Evolutionary conservation across 2,888 invertebrate species (phyloP), one percentile per base, ranked within the genome.

Genomic region (Scaptomyza reducta): DNA sequence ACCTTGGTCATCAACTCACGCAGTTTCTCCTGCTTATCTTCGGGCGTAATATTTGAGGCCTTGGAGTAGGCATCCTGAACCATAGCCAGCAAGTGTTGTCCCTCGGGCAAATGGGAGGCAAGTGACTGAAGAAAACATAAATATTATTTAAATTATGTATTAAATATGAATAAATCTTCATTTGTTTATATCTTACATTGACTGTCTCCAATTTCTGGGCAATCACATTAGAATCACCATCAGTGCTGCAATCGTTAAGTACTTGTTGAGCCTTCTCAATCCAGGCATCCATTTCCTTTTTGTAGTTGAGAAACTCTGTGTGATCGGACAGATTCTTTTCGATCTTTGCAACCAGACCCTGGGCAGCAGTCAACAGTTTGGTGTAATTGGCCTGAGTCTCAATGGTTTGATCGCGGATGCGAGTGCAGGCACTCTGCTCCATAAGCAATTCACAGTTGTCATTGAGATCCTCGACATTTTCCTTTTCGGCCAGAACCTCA

Each of bases 311-410:
- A 91, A 98, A 97, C 89, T 98, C 97, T 0, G 96, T 97, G 88
- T 97, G 97, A 90, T 98, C 97, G 0, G 96, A 96, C 0, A 98
- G 92, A 90, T 96, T 97, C 92, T 97, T 97, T 90, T 98, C 97
- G 11, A 97, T 95, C 89, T 96, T 96, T 1, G 96, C 95, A 18
- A 97, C 95, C 41, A 97, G 92, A 62, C 94, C 95, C 93, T 97
- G 97, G 29, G 95, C 95, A 70, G 94, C 94, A 0, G 96, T 96
- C 29, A 97, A 90, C 13, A 97, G 91, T 73, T 95, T 94, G 0
- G 96, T 96, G 88, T 97, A 97, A 61, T 94, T 94, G 3, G 96
- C 95, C 92, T 97, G 97, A 0, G 96, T 92, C 84, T 96, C 95
- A 0, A 97, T 96, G 3, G 97, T 96, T 90, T 96, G 96, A 88